phyloP scores from a whole-genome alignment of 2,888 invertebrate species.

The Epinotia brunnichana region DNA sequence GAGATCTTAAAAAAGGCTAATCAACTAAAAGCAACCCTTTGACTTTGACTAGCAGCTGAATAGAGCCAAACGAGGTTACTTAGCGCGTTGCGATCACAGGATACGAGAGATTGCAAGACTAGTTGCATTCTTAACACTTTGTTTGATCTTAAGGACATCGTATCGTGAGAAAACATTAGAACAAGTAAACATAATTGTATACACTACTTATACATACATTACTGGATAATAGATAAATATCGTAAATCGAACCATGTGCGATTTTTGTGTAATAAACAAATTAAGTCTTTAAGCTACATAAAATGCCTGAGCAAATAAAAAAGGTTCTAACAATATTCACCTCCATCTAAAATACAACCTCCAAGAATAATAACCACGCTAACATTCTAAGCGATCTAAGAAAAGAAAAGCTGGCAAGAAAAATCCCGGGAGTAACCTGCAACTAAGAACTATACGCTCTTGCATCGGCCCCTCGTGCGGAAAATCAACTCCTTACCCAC shows the following conservation, averaged over 20 bases:
- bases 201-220: too few species aligned
- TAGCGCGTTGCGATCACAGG: background rate
- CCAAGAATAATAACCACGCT: background rate
- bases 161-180: too few species aligned
- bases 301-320: too few species aligned
- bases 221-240: too few species aligned
- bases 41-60: constrained; percentile 54
- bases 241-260: too few species aligned
- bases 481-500: constrained; percentile 21
- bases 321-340: background rate
- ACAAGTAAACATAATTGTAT: too few species aligned
- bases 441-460: constrained; percentile 6
- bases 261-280: too few species aligned
- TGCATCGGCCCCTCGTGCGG: constrained; percentile 6
- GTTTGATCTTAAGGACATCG: background rate
- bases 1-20: constrained; percentile 56
- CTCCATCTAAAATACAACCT: background rate
- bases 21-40: constrained; percentile 61
- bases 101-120: background rate
- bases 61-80: constrained; percentile 53
- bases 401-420: constrained; percentile 33
- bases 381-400: constrained; percentile 10
- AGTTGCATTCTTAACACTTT: constrained; percentile 1
- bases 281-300: too few species aligned
- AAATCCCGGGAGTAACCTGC: constrained; percentile 17